These are phyloP conservation scores for Drosophila azteca DNA, from an alignment of 1,140 invertebrate species.

Conservation along the genomic window DNA sequence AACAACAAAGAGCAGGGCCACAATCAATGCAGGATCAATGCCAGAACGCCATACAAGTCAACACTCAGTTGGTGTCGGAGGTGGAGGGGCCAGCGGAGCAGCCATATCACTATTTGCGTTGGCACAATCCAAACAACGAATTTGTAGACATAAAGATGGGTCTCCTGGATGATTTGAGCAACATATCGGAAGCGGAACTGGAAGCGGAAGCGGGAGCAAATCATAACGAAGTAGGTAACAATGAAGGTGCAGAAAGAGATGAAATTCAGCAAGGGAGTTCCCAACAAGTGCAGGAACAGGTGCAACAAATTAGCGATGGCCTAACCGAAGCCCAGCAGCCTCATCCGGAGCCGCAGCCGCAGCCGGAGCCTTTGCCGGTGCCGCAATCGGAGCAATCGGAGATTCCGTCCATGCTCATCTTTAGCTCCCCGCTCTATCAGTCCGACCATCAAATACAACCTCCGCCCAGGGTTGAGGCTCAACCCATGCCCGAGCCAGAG, in stretches of 20 bases:
- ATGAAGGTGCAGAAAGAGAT: background rate
- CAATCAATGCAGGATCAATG: slow-evolving; percentile 12
- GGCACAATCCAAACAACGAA: slow-evolving; percentile 45
- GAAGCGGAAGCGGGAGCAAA: background rate
- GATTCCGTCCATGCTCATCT: background rate
- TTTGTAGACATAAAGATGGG: slow-evolving; percentile 25
- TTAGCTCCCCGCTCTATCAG: background rate
- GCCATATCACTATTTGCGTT: slow-evolving; percentile 36
- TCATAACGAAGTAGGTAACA: slow-evolving; percentile 9
- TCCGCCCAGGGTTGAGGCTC: background rate
- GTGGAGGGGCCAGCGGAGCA: slow-evolving; percentile 8
- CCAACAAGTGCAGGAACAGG: background rate
- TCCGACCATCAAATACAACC: background rate
- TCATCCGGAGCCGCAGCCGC: background rate
- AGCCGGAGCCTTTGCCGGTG: background rate
- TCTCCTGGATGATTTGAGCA: slow-evolving; percentile 1
- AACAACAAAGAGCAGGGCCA: background rate
- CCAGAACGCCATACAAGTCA: slow-evolving; percentile 24
- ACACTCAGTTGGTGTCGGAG: background rate
- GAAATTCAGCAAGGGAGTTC: background rate
- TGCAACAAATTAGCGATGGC: background rate
- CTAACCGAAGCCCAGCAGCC: background rate
- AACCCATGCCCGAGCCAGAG: background rate
- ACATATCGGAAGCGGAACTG: background rate
- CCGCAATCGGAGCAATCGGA: background rate